A percentile compares a stretch with the other conserved stretches of the same genome.
Conservation (phyloP, 2,888 invertebrate genomes). For the Microdon myrmicae region DNA sequence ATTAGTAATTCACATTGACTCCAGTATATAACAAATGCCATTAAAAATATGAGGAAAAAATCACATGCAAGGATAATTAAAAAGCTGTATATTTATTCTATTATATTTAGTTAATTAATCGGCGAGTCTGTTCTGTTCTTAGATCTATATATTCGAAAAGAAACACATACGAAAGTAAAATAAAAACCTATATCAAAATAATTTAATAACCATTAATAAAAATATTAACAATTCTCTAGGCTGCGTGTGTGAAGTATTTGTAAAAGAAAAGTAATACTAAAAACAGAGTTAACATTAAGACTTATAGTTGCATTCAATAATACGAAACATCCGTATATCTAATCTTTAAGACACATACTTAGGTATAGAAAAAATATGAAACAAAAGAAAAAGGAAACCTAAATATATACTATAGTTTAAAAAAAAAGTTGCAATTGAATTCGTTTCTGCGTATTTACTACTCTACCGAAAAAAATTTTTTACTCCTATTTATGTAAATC, state of each 20-base stretch:
- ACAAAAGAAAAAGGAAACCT: slow-evolving; percentile 26
- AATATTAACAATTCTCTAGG: slow-evolving; percentile 8
- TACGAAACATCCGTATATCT: slow-evolving; percentile 28
- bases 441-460: not conserved
- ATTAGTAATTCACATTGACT: too few relatives aligned
- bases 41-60: too few relatives aligned
- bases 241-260: slow-evolving; percentile 24
- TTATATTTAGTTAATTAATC: too few relatives aligned
- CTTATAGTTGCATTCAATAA: slow-evolving; percentile 28
- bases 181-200: slow-evolving; percentile 7
- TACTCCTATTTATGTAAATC: slow-evolving; percentile 4
- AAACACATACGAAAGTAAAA: slow-evolving; percentile 18
- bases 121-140: too few relatives aligned
- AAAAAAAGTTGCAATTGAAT: slow-evolving; percentile 3
- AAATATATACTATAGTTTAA: slow-evolving; percentile 14
- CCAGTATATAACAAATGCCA: too few relatives aligned
- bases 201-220: slow-evolving; percentile 11
- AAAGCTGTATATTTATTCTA: too few relatives aligned
- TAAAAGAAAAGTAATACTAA: slow-evolving; percentile 6
- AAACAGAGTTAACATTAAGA: slow-evolving; percentile 49
- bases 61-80: too few relatives aligned
- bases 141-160: too few relatives aligned
- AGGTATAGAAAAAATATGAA: too few relatives aligned
- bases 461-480: not conserved
- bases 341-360: slow-evolving; percentile 34